phyloP scores from a whole-genome alignment of 2,888 invertebrate genomes.

The Dorcus hopei region DNA sequence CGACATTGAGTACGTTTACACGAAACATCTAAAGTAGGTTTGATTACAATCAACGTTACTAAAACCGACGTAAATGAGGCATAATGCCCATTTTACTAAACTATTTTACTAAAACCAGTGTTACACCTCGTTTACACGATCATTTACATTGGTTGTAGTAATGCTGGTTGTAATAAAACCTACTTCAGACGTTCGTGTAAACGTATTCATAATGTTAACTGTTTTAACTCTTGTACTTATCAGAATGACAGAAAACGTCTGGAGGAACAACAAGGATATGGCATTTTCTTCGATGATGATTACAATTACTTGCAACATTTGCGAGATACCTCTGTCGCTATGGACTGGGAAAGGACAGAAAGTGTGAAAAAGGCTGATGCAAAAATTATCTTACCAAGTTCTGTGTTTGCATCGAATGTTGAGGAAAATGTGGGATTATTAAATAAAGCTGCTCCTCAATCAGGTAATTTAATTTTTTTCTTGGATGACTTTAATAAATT shows the following conservation, averaged over 20 bases:
- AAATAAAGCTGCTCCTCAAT: slow-evolving; percentile 74
- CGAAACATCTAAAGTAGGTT: too few relatives aligned
- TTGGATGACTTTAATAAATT: too few relatives aligned
- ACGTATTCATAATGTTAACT: background rate
- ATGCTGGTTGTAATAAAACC: too few relatives aligned
- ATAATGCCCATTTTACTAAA: too few relatives aligned
- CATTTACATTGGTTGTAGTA: too few relatives aligned
- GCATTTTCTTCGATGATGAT: slow-evolving; percentile 91
- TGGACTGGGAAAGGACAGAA: slow-evolving; percentile 54
- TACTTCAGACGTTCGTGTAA: too few relatives aligned
- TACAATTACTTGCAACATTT: slow-evolving; percentile 95
- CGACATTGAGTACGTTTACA: background rate
- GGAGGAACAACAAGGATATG: slow-evolving; percentile 79
- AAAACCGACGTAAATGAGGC: background rate
- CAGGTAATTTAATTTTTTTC: slow-evolving; percentile 49
- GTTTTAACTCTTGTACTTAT: slow-evolving; percentile 3
- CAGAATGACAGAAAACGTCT: slow-evolving; percentile 53
- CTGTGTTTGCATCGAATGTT: slow-evolving; percentile 80
- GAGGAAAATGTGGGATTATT: slow-evolving; percentile 83
- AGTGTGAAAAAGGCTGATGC: slow-evolving; percentile 29
- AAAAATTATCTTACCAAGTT: slow-evolving; percentile 66
- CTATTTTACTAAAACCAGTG: too few relatives aligned
- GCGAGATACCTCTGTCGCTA: slow-evolving; percentile 57
- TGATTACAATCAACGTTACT: background rate
- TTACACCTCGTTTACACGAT: too few relatives aligned